Base-by-base conservation (phyloP, 2,113 vertebrate species). In the Haemorhous mexicanus region DNA sequence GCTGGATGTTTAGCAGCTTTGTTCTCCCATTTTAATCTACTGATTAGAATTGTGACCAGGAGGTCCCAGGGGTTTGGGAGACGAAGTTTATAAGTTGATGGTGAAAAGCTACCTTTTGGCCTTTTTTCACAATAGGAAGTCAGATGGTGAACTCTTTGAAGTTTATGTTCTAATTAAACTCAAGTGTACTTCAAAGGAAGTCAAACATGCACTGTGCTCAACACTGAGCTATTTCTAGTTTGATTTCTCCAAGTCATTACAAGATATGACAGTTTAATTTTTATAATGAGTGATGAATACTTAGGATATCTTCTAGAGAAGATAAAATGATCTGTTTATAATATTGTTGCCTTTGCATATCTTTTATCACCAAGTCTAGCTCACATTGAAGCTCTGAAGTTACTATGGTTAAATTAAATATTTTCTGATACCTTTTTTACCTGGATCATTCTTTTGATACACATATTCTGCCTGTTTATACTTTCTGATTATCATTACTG, bases 121-220 rank as follows among this genome's bases (percentile, higher is more conserved):
- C 77, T 95, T 74, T 89, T 90, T 94, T 87, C 86, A 87, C 80
- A 87, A 94, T 68, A 82, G 91, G 52, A 84, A 90, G 91, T 92
- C 61, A 80, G 75, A 32, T 69, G 56, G 33, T 74, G 58, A 90
- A 35, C 35, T 78, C 94, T 95, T 96, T 91, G 94, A 94, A 90
- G 73, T 70, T 87, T 92, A 50, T 82, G 16, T 78, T 94, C 64
- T 64, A 94, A 94, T 96, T 96, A 94, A 87, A 72, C 44, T 93
- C 88, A 88, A 94, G 44, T 2, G 0, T 67, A 75, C 86, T 94
- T 97, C 93, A 95, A 84, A 95, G 93, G 59, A 94, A 92, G 75
- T 94, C 61, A 91, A 37, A 89, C 39, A 69, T 77, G 37, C 23
- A 10, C 44, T 89, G 39, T 52, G 28, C 76, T 86, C 30, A 74